Base-by-base conservation (phyloP, 2,888 invertebrate species). In the Morpho achilles region DNA sequence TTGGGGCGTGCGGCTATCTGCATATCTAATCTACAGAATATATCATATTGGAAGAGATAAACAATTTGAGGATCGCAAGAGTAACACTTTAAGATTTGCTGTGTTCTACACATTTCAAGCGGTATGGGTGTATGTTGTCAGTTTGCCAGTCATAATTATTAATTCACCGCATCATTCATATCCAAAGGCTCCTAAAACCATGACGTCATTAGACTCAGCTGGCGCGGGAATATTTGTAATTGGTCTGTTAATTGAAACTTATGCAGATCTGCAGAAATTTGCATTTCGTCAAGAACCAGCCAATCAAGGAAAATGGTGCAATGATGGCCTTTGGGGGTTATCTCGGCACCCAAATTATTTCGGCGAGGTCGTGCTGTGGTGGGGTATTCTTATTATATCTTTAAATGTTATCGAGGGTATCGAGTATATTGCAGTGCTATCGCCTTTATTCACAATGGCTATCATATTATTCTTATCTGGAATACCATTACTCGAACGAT, bases 331-430 rank as follows among this genome's bases (percentile, higher is more conserved):
- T 8, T 98, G 98, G 98, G 93, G 95, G 45, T 82, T 97, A 48
- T 97, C 97, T 0, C 92, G 98, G 62, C 98, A 98, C 85, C 98
- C 98, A 0, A 98, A 98, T 80, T 98, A 98, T 79, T 98, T 98
- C 77, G 98, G 98, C 0, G 98, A 98, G 87, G 96, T 98, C 8
- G 93, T 97, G 0, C 92, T 98, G 10, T 97, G 98, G 98, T 96
- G 97, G 96, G 97, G 98, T 4, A 95, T 98, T 70, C 98, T 98
- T 77, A 94, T 96, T 54, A 95, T 97, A 79, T 96, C 97, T 0
- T 82, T 97, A 43, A 97, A 96, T 77, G 95, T 97, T 16, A 94
- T 98, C 69, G 93, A 95, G 72, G 96, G 96, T 16, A 89, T 94
- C 42, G 97, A 98, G 87, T 97, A 96, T 95, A 91, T 96, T 39